These are phyloP conservation scores for Bombus confusus DNA, from an alignment of 1,140 invertebrate genomes.

Conservation along the genomic window DNA sequence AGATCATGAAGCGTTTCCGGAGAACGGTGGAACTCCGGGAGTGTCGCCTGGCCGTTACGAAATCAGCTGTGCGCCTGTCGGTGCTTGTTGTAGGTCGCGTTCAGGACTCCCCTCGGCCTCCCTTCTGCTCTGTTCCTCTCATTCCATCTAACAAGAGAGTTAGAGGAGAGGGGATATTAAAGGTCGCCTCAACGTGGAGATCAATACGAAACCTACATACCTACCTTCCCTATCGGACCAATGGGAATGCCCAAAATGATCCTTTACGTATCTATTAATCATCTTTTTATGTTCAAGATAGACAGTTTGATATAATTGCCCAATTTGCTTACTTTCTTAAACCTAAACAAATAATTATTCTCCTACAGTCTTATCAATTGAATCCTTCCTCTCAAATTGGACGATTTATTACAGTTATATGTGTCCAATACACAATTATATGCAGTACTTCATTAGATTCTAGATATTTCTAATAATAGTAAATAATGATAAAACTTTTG, in stretches of 20 bases:
- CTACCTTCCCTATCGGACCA: slow-evolving; percentile 60
- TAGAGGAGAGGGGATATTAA: slow-evolving; percentile 55
- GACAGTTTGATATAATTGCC: not conserved
- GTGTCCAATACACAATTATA: too few species aligned
- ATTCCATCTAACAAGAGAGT: not conserved
- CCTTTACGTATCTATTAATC: slow-evolving; percentile 7
- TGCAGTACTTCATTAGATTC: not conserved
- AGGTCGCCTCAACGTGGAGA: slow-evolving; percentile 65
- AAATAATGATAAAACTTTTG: not conserved
- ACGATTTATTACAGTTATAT: not conserved
- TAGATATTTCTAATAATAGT: not conserved
- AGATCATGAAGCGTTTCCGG: slow-evolving; percentile 58
- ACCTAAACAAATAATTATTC: slow-evolving; percentile 9
- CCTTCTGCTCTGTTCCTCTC: not conserved
- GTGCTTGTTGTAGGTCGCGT: slow-evolving; percentile 68
- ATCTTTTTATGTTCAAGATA: not conserved
- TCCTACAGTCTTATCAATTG: not conserved
- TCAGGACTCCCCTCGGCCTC: slow-evolving; percentile 31
- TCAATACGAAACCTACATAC: slow-evolving; percentile 71
- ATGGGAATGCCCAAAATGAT: slow-evolving; percentile 64
- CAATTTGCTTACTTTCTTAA: not conserved
- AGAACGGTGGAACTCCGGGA: slow-evolving; percentile 61
- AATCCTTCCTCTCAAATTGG: not conserved
- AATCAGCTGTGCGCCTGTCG: slow-evolving; percentile 67
- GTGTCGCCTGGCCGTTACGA: slow-evolving; percentile 60